These are phyloP conservation scores for Macrosteles quadrilineatus DNA, from an alignment of 1,140 invertebrate genomes.

Conservation along the genomic window DNA sequence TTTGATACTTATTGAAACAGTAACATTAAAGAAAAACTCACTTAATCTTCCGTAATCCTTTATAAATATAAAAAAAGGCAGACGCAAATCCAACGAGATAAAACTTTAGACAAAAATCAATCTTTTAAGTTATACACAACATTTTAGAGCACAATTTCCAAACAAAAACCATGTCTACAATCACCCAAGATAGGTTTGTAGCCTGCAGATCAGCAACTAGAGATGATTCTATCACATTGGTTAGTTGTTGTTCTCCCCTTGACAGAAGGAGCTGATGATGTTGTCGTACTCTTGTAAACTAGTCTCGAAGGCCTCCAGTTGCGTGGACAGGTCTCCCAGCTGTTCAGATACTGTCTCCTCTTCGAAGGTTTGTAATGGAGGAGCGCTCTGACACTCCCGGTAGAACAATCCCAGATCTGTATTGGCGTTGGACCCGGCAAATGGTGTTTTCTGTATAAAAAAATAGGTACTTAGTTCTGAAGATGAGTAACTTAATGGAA, in stretches of 20 bases:
- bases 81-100: too few species aligned
- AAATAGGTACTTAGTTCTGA: not conserved
- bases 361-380: slow-evolving; percentile 63
- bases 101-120: too few species aligned
- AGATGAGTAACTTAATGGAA: not conserved
- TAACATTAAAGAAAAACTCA: too few species aligned
- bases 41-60: too few species aligned
- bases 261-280: slow-evolving; percentile 64
- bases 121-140: too few species aligned
- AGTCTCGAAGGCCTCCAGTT: slow-evolving; percentile 73
- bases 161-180: too few species aligned
- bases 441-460: slow-evolving; percentile 60
- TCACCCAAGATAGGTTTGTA: too few species aligned
- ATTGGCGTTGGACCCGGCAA: slow-evolving; percentile 58
- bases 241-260: slow-evolving; percentile 51
- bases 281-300: slow-evolving; percentile 73
- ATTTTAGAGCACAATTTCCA: too few species aligned
- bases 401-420: slow-evolving; percentile 76
- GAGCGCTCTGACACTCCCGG: slow-evolving; percentile 75
- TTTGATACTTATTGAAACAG: too few species aligned
- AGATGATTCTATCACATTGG: not conserved
- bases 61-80: too few species aligned
- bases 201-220: too few species aligned
- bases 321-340: slow-evolving; percentile 67
- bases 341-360: slow-evolving; percentile 63